Base-by-base conservation (phyloP, 2,113 vertebrate species). In the Archilochus colubris region DNA sequence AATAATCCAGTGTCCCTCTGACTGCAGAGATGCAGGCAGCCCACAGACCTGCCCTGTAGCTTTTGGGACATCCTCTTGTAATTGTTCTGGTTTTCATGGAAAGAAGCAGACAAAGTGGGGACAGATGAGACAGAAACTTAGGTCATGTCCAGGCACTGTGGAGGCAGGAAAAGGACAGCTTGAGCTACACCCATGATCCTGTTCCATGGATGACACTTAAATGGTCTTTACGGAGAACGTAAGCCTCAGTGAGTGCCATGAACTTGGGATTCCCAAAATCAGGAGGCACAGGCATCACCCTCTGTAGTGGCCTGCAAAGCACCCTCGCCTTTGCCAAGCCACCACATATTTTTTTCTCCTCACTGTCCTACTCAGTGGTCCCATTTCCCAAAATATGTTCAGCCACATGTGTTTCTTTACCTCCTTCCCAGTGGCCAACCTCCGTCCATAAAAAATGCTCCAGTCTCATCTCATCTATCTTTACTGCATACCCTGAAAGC, bases 91-190 rank as follows among this genome's bases (percentile, higher is more conserved):
- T 66, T 91, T 82, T 46, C 1, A 1, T 10, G 7, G 46, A 67
- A 88, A 57, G 73, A 89, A 82, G 33, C 7, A 40, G 57, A 58
- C 40, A 20, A 72, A 33, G 21, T 14, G 30, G 25, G 24, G 51
- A 24, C 44, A 88, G 27, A 68, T 36, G 9, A 93, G 6, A 36
- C 6, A 25, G 50, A 36, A 0, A 8, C 7, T 63, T 23, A 16
- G 7, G n/a, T 28, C 10, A 5, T 0, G 0, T 72, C 27, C 12
- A 12, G 30, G 22, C 23, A 72, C 23, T 15, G 46, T 23, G 27
- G 22, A 92, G 20, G 20, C 14, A 72, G 58, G 5, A 63, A 5
- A 54, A 85, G 53, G 28, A 63, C 21, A 86, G 40, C 30, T 66
- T 62, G 51, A n/a, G 17, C 43, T 76, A 28, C 19, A 40, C 17